Base-by-base conservation (phyloP, 2,113 vertebrate genomes). In the Dicrurus megarhynchus region DNA sequence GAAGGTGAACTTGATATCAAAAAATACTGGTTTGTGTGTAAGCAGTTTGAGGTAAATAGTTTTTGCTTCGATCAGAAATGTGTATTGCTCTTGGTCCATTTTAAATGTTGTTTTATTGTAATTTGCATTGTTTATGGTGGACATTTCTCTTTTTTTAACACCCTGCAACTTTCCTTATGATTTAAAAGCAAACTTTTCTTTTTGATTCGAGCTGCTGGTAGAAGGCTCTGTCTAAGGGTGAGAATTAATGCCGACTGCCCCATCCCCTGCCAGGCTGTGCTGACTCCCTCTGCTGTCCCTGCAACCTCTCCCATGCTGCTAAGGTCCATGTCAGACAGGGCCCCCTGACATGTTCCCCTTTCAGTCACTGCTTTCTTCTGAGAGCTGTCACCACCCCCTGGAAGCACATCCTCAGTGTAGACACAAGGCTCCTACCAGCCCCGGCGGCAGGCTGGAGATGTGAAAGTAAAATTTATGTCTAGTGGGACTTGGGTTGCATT, bases 321-420 rank as follows among this genome's bases (percentile, higher is more conserved):
- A 97, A 98, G 97, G 98, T 98, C 98, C 98, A 96, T 98, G 98
- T 98, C 98, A 99, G 98, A 99, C 98, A 99, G 98, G 98, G 97
- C 94, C 98, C 98, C 98, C 97, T 98, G 97, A 97, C 97, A 98
- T 84, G 97, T 96, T 97, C 90, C 96, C 97, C 97, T 98, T 98
- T 98, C 98, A 98, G 95, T 86, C 87, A 59, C 96, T 97, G 97
- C 97, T 98, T 98, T 98, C 97, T 98, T 97, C 97, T 95, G 90
- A 98, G 98, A 98, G 94, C 97, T 98, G 97, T 99, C 98, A 98
- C 97, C 97, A 96, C 96, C 95, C 98, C 96, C 98, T 98, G 96
- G 97, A 96, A 96, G 96, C 96, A 92, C 84, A 94, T 82, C 91
- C 98, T 98, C 98, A 95, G 93, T 96, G 96, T 84, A 98, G 98